Evolutionary conservation across 2,888 invertebrate genomes (phyloP).

Genomic region (Drosophila recens): DNA sequence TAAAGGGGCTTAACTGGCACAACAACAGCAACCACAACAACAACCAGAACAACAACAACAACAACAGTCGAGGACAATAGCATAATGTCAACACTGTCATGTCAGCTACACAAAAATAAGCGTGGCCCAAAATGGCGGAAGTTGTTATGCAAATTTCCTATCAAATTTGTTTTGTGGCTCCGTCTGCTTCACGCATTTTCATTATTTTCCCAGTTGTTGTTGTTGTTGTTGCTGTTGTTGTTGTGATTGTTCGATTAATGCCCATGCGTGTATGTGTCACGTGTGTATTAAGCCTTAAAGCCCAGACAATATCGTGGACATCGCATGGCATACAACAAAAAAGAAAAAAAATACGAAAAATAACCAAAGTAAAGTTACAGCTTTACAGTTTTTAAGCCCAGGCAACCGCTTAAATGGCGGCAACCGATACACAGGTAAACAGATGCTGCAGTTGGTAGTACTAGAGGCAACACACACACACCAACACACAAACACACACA

Average conservation of each 20-base stretch:
- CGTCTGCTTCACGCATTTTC: slow-evolving; percentile 36
- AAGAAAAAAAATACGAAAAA: background rate
- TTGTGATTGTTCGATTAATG: slow-evolving; percentile 57
- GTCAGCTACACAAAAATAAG: slow-evolving; percentile 37
- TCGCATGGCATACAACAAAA: slow-evolving; percentile 16
- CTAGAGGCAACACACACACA: background rate
- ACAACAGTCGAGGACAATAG: slow-evolving; percentile 14
- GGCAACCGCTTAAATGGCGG: slow-evolving; percentile 18
- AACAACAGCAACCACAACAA: slow-evolving; percentile 29
- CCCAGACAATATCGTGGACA: slow-evolving; percentile 41
- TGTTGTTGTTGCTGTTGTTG: slow-evolving; percentile 16
- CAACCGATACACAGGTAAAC: slow-evolving; percentile 11
- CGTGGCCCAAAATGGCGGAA: slow-evolving; percentile 61
- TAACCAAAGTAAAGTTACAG: slow-evolving; percentile 15
- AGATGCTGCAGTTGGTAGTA: slow-evolving; percentile 1
- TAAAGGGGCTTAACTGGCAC: slow-evolving; percentile 57
- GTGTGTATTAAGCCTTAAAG: slow-evolving; percentile 48
- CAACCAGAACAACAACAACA: slow-evolving; percentile 20
- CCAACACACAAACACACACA: background rate
- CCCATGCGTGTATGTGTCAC: slow-evolving; percentile 35
- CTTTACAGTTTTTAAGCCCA: slow-evolving; percentile 5
- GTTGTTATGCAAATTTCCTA: slow-evolving; percentile 74
- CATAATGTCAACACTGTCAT: slow-evolving; percentile 34
- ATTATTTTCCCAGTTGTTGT: slow-evolving; percentile 41
- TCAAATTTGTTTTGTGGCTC: slow-evolving; percentile 48